Percentiles rank a stretch among this genome's conserved stretches.
Conservation (phyloP, 2,797 vertebrate species). For the Calcarius lapponicus region DNA sequence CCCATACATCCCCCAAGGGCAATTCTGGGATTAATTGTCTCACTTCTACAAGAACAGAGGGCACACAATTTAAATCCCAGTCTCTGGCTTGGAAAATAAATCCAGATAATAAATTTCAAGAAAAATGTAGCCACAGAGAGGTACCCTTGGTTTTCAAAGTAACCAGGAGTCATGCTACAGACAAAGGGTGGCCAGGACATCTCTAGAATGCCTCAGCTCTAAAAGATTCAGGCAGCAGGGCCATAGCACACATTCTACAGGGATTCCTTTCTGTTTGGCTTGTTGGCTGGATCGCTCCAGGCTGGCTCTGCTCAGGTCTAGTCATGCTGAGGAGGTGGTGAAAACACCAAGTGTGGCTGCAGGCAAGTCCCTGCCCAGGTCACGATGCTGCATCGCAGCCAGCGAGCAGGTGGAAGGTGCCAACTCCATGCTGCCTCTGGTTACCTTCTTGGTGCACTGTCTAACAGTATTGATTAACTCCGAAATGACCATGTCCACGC, state of each 20-base stretch:
- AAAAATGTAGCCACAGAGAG: background rate
- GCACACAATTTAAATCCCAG: background rate
- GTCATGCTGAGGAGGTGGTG: constrained; percentile 75
- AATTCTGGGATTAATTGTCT: background rate
- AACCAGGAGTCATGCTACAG: background rate
- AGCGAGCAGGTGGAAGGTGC: constrained; percentile 57
- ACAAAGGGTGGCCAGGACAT: background rate
- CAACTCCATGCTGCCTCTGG: constrained; percentile 63
- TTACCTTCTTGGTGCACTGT: constrained; percentile 99
- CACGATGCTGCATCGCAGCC: constrained; percentile 60
- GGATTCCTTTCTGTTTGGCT: constrained; percentile 58
- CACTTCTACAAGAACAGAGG: background rate
- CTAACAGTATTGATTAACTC: constrained; percentile 99
- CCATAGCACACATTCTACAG: background rate
- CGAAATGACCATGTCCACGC: constrained; percentile 99
- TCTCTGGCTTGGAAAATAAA: background rate
- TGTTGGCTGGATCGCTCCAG: constrained; percentile 49
- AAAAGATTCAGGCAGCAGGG: background rate
- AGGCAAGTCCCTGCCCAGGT: constrained; percentile 60
- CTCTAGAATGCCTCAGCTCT: background rate
- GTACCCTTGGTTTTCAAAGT: background rate
- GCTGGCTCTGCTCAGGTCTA: constrained; percentile 72
- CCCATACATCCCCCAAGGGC: background rate
- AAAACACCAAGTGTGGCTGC: constrained; percentile 56
- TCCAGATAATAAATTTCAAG: background rate